Percentiles rank a stretch among this genome's conserved stretches.
These are phyloP conservation scores for Nomada ferruginata DNA, from an alignment of 2,888 invertebrate genomes.

Conservation along the genomic window DNA sequence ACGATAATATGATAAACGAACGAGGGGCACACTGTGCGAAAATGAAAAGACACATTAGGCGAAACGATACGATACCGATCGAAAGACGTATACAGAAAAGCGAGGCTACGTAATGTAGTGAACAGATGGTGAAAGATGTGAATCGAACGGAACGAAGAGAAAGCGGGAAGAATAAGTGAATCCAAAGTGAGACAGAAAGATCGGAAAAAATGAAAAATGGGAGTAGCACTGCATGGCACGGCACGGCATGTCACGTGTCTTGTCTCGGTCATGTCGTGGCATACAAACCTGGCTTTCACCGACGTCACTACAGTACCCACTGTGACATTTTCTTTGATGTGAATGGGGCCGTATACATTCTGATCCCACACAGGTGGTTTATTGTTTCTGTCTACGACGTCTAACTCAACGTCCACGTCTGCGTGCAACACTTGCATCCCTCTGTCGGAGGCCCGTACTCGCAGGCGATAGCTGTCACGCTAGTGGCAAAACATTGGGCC, in stretches of 20 bases:
- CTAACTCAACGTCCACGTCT: conserved; percentile 98
- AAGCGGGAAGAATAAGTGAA: not conserved
- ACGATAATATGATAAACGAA: conserved; percentile 24
- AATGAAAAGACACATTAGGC: not conserved
- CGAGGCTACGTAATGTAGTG: not conserved
- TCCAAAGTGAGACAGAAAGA: not conserved
- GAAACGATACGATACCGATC: conserved; percentile 11
- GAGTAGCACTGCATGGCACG: conserved; percentile 80
- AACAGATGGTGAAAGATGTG: conserved; percentile 6
- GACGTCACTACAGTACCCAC: conserved; percentile 99
- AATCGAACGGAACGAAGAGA: not conserved
- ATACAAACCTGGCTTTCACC: conserved; percentile 99
- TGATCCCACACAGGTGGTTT: conserved; percentile 98
- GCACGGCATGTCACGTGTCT: conserved; percentile 82
- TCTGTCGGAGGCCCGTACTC: conserved; percentile 98
- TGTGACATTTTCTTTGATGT: conserved; percentile 99
- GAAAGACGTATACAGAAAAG: not conserved
- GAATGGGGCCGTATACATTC: conserved; percentile 98
- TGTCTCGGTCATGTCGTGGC: conserved; percentile 81
- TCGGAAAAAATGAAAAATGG: conserved; percentile 68
- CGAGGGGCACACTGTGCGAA: not conserved
- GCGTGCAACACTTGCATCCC: conserved; percentile 96
- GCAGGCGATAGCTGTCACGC: conserved; percentile 98
- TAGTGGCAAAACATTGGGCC: conserved; percentile 91
- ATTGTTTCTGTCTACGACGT: conserved; percentile 99